Evolutionary conservation across 2,113 vertebrate genomes (phyloP).

Genomic region (Cyanoliseus patagonus): DNA sequence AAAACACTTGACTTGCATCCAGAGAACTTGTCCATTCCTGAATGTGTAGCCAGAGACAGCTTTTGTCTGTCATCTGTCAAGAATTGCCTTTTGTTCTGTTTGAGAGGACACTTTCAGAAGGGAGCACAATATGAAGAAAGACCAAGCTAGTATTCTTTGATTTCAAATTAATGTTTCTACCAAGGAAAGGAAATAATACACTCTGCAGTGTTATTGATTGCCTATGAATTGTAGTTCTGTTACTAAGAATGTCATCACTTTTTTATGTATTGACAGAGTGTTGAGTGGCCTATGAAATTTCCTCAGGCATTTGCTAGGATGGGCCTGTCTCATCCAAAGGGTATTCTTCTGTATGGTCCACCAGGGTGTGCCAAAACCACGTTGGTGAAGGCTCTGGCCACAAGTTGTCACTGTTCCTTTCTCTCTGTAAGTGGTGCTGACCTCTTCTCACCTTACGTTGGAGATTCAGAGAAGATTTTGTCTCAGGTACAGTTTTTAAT

Average conservation of each 20-base stretch:
- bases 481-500: conserved; percentile 81
- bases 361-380: conserved; percentile 95
- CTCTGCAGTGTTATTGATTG: background rate
- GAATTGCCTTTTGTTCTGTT: background rate
- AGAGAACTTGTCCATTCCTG: background rate
- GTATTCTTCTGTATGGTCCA: conserved; percentile 90
- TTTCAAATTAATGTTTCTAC: background rate
- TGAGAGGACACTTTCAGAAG: background rate
- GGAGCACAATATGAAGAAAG: background rate
- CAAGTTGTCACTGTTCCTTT: conserved; percentile 85
- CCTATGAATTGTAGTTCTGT: background rate
- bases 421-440: conserved; percentile 89
- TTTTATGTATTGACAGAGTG: conserved; percentile 74
- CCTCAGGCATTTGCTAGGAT: conserved; percentile 88
- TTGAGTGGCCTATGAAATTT: conserved; percentile 93
- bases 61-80: background rate
- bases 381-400: conserved; percentile 85
- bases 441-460: conserved; percentile 91
- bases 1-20: background rate
- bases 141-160: background rate
- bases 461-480: conserved; percentile 92
- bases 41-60: background rate
- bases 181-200: background rate
- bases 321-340: conserved; percentile 85
- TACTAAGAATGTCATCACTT: background rate